phyloP scores from a whole-genome alignment of 1,140 invertebrate genomes.

The Lucilia cuprina region DNA sequence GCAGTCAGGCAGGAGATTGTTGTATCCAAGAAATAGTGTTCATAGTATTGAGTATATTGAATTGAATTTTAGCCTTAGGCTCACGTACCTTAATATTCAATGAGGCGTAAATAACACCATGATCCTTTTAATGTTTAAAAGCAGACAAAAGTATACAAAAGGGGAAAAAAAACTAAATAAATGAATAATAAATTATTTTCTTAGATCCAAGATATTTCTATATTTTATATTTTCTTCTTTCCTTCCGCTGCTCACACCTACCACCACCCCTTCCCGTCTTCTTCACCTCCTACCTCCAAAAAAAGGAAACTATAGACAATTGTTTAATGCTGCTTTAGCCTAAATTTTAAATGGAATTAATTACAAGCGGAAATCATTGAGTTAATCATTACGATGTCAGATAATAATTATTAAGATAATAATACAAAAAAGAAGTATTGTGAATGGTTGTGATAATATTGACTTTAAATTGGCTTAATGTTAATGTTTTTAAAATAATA shows the following conservation, averaged over 20 bases:
- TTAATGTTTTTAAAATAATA: not conserved
- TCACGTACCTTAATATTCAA: slow-evolving; percentile 2
- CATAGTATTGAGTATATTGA: not conserved
- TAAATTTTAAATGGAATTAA: too few species aligned
- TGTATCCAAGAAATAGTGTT: not conserved
- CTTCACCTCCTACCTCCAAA: too few species aligned
- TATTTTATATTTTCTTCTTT: too few species aligned
- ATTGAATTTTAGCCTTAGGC: not conserved
- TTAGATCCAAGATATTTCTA: not conserved
- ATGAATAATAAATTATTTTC: not conserved
- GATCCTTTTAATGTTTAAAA: not conserved
- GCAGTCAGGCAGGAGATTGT: too few species aligned
- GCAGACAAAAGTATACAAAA: not conserved
- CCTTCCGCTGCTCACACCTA: too few species aligned
- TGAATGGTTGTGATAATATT: not conserved
- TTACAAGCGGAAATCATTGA: not conserved
- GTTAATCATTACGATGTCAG: not conserved
- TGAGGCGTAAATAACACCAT: not conserved
- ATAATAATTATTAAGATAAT: not conserved
- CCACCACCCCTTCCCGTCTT: too few species aligned
- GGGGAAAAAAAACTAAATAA: not conserved
- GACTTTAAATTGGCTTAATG: not conserved
- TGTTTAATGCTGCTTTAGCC: too few species aligned
- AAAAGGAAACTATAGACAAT: too few species aligned
- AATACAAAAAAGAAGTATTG: not conserved